These are phyloP conservation scores for Sitobion miscanthi DNA, from an alignment of 1,140 invertebrate species.

Conservation along the genomic window DNA sequence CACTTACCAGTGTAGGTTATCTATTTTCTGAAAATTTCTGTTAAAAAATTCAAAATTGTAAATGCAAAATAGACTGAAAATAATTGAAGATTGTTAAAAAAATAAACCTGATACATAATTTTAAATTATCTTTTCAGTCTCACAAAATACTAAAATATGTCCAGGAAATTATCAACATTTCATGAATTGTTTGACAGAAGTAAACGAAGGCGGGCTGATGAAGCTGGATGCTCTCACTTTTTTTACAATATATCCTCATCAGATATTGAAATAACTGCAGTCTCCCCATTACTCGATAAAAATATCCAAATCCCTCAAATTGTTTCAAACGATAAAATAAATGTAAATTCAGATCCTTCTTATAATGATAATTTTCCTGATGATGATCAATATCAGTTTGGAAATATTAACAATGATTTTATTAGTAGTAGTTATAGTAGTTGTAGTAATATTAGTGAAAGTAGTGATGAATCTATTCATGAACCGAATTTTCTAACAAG, in stretches of 20 bases:
- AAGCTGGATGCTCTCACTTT: slow-evolving; percentile 16
- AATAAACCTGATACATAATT: no score
- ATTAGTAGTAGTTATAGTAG: not conserved
- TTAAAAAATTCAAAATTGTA: no score
- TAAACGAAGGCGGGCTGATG: not conserved
- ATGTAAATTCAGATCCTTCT: not conserved
- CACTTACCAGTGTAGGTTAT: no score
- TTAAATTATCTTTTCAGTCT: no score
- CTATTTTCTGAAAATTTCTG: no score
- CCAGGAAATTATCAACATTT: not conserved
- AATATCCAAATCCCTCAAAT: not conserved
- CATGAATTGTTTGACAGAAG: slow-evolving; percentile 8
- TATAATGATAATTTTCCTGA: not conserved
- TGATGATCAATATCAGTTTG: not conserved
- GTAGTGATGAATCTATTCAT: not conserved
- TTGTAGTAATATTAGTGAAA: not conserved
- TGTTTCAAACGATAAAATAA: not conserved
- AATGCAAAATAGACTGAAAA: no score
- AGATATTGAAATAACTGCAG: not conserved
- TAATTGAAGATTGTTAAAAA: no score
- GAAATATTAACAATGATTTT: not conserved
- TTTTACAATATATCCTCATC: not conserved
- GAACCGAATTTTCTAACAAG: not conserved
- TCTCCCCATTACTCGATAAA: not conserved
- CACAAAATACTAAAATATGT: not conserved